Base-by-base conservation (phyloP, 2,797 vertebrate species). In the Buceros bicornis region DNA sequence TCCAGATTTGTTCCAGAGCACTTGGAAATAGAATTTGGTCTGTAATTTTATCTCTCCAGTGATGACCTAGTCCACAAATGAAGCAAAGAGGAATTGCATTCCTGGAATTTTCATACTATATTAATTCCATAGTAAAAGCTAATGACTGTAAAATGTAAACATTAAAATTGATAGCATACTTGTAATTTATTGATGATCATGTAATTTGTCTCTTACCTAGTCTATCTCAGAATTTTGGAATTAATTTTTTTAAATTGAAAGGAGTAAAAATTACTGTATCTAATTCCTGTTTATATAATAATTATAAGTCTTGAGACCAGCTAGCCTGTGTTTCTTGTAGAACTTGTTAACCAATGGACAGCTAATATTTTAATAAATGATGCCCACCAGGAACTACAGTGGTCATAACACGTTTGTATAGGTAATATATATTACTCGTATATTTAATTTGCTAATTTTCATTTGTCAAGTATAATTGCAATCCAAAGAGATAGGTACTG, bases 301-400 rank as follows among this genome's bases (percentile, higher is more conserved):
- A 87, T 95, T 86, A 51, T 57, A 88, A 89, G 84, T 91, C 60
- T 85, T 9, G 5, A 84, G 43, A 93, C 42, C 61, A 85, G 76
- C 28, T 95, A 85, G 40, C 73, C 83, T 93, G 7, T 67, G 28
- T 37, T 97, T 88, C 81, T 62, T 69, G n/a, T 65, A 86, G 61
- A 95, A 94, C 19, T 70, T 91, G 29, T 35, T 94, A 89, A 58
- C 47, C 51, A 83, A 85, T 62, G 82, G 72, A 82, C 87, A 89
- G 29, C 31, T 96, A 92, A 89, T 95, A 90, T 93, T 96, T 82
- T 94, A 81, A 90, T 89, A 88, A 90, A 72, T 67, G 89, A 92
- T 73, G 19, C 42, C 26, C 82, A 90, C 53, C 20, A 85, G 28
- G 83, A 95, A 87, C 87, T 96, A 79, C 70, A 95, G 58, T 83